These are phyloP conservation scores for Sula dactylatra DNA, from an alignment of 2,113 vertebrate genomes.

Conservation along the genomic window DNA sequence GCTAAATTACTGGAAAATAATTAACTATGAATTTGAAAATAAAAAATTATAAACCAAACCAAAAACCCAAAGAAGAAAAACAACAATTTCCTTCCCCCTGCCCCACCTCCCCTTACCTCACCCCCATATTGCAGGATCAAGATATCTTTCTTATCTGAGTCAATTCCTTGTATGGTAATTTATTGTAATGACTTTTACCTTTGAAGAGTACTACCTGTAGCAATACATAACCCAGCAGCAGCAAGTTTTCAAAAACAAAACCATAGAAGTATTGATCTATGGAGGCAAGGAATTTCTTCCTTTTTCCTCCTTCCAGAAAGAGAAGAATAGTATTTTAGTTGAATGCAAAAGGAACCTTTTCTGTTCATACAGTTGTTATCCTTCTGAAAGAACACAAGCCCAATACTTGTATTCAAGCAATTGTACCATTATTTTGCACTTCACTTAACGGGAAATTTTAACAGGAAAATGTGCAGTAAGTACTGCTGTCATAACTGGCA, in stretches of 20 bases:
- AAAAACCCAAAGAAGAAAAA: neutral
- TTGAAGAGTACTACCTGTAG: neutral
- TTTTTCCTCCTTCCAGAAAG: neutral
- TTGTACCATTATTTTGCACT: neutral
- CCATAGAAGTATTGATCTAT: neutral
- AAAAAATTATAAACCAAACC: neutral
- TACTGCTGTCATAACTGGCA: neutral
- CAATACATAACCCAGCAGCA: neutral
- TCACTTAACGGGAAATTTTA: neutral
- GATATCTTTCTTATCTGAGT: neutral
- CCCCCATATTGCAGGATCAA: neutral
- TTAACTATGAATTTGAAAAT: neutral
- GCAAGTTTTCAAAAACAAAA: neutral
- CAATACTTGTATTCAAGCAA: neutral
- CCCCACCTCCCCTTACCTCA: neutral
- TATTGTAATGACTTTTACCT: neutral
- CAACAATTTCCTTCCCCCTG: neutral
- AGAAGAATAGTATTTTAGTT: neutral
- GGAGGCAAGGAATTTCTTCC: neutral
- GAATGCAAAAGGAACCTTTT: neutral
- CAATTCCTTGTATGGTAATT: neutral
- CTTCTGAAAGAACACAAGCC: neutral
- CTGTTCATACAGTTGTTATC: neutral
- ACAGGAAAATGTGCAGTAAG: neutral
- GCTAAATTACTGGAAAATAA: neutral